These are phyloP conservation scores for Zalophus californianus DNA, from an alignment of 2,797 vertebrate genomes.

Conservation along the genomic window DNA sequence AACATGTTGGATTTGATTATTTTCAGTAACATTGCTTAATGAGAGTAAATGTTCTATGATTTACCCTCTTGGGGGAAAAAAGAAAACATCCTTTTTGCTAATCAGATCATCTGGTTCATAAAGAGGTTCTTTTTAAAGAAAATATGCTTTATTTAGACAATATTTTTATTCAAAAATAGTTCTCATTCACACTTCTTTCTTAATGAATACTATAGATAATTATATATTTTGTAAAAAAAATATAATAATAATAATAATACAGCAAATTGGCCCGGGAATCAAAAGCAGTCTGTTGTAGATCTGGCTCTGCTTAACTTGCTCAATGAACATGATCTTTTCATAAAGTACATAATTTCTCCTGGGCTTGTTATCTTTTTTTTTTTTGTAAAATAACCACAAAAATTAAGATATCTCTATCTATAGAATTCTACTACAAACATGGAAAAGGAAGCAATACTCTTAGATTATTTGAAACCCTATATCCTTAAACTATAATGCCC, in stretches of 20 bases:
- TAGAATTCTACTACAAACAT: neutral
- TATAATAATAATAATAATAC: neutral
- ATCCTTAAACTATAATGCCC: neutral
- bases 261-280: conserved; percentile 42
- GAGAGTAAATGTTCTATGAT: neutral
- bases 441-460: neutral
- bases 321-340: conserved; percentile 43
- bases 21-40: neutral
- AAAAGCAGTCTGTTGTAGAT: conserved; percentile 60
- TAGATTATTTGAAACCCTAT: neutral
- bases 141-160: neutral
- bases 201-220: neutral
- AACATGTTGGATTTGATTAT: neutral
- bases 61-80: neutral
- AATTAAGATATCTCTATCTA: neutral
- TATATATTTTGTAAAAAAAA: neutral
- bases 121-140: neutral
- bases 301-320: conserved; percentile 66
- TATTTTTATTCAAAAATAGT: neutral
- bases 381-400: conserved; percentile 46
- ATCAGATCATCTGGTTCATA: neutral
- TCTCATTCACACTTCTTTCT: neutral
- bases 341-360: conserved; percentile 44
- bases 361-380: conserved; percentile 44
- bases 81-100: neutral